phyloP scores from a whole-genome alignment of 1,140 invertebrate genomes.

The Phortica variegata region DNA sequence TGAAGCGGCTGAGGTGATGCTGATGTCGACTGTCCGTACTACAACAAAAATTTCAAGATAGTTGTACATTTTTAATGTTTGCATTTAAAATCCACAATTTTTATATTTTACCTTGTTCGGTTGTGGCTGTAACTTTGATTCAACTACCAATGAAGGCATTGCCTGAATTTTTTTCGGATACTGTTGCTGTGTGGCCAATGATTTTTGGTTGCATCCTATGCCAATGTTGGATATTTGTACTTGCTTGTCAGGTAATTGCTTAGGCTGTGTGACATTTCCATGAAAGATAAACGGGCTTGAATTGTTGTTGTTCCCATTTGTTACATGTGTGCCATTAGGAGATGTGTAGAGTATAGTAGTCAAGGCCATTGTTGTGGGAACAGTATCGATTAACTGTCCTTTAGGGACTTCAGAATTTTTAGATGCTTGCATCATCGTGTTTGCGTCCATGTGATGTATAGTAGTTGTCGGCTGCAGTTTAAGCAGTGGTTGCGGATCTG shows the following conservation, averaged over 20 bases:
- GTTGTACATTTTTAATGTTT: too few species aligned
- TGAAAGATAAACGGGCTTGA: constrained; percentile 25
- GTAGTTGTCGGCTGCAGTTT: constrained; percentile 35
- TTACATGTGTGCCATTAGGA: neutral
- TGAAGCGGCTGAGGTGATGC: neutral
- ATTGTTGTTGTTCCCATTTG: constrained; percentile 13
- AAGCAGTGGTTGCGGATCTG: constrained; percentile 11
- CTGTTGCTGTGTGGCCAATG: too few species aligned
- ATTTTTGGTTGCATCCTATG: too few species aligned
- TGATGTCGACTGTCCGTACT: neutral
- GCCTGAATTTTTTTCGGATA: constrained; percentile 8
- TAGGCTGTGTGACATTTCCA: too few species aligned
- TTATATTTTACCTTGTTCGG: constrained; percentile 1
- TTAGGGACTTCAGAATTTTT: too few species aligned
- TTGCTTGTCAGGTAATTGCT: too few species aligned
- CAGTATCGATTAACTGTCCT: too few species aligned
- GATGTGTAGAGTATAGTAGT: constrained; percentile 13
- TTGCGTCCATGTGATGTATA: constrained; percentile 38
- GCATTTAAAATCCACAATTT: too few species aligned
- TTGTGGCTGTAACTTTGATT: constrained; percentile 9
- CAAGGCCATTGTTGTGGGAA: neutral
- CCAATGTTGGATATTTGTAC: too few species aligned
- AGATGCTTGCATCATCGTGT: neutral
- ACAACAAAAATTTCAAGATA: neutral
- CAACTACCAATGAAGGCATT: constrained; percentile 15